Conservation (phyloP, 2,113 vertebrate species). For the Archilochus colubris region DNA sequence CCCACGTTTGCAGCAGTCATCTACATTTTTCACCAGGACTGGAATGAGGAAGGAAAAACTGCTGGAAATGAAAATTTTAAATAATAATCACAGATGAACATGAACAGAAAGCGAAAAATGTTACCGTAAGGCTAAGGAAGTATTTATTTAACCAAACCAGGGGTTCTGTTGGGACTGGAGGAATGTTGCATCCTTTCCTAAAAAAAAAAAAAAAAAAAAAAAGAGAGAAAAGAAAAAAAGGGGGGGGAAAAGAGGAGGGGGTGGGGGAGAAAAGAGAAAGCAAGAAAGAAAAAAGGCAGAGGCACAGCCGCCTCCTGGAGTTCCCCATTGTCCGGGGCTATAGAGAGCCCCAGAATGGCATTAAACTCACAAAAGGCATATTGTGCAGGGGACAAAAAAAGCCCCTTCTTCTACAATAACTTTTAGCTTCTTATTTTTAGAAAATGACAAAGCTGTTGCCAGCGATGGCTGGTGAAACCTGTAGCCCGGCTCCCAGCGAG, state of each 20-base stretch:
- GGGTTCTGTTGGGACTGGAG: conserved; percentile 78
- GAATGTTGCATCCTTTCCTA: conserved; percentile 78
- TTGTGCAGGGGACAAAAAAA: conserved; percentile 81
- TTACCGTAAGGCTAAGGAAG: conserved; percentile 73
- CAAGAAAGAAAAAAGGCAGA: conserved; percentile 79
- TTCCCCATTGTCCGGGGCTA: conserved; percentile 79
- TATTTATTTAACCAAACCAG: conserved; percentile 80
- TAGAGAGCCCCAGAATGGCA: conserved; percentile 81
- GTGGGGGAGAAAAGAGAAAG: conserved; percentile 48
- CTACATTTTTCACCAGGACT: conserved; percentile 83
- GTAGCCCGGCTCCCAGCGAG: conserved; percentile 68
- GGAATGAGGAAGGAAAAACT: conserved; percentile 63
- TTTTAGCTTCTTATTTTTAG: conserved; percentile 85
- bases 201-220: conserved; percentile 36
- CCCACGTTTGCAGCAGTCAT: conserved; percentile 60
- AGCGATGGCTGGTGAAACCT: conserved; percentile 80
- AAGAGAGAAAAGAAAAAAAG: neutral
- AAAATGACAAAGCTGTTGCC: conserved; percentile 82
- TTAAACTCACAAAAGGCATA: conserved; percentile 83
- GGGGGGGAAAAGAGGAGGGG: neutral
- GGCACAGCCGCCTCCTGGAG: conserved; percentile 79
- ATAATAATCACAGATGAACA: conserved; percentile 70
- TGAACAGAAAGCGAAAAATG: conserved; percentile 72
- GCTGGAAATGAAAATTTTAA: conserved; percentile 73
- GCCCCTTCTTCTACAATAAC: conserved; percentile 84